Evolutionary conservation across 2,797 vertebrate species (phyloP), one percentile per base, ranked within the genome.

Genomic region (Columba guinea): DNA sequence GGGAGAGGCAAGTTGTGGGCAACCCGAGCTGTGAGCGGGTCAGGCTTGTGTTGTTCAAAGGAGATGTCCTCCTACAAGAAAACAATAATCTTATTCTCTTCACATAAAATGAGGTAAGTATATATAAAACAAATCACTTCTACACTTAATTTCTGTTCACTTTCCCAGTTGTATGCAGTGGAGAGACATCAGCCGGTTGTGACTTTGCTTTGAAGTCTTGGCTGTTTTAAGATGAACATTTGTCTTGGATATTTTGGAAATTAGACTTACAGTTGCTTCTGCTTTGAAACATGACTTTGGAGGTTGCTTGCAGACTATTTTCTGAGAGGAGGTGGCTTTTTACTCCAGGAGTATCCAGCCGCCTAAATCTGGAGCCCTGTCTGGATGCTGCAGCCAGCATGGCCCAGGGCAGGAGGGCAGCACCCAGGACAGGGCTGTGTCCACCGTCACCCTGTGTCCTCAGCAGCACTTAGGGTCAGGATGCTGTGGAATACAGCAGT

Each of bases 1-100:
- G 62, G 48, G 32, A 73, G 27, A 7, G 8, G 27, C 20, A 9
- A 39, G 51, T 41, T 0, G 0, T 0, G 3, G 49, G 30, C 32
- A 52, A 8, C 30, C 13, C 2, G 1, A 46, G 13, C 22, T 7
- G 21, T 0, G 1, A 65, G 71, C 2, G 0, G 21, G 10, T 21
- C 37, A n/a, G 48, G 20, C 62, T 83, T 0, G 0, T 3, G 4
- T 63, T 62, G 39, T 44, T 69, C 64, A n/a, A 20, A 18, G 26
- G 12, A 44, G 18, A 13, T 8, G 13, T 52, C 17, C 59, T 60
- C 5, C 8, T 5, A 15, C 30, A 35, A 27, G 39, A 35, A 44
- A 35, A 4, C 0, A 2, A 17, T 21, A 48, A 28, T 46, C 30
- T 44, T 3, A 0, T 3, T 22, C 37, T 62, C 30, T 37, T 21